Evolutionary conservation across 2,797 vertebrate species (phyloP).

Genomic region (Melanotaenia nigrans): DNA sequence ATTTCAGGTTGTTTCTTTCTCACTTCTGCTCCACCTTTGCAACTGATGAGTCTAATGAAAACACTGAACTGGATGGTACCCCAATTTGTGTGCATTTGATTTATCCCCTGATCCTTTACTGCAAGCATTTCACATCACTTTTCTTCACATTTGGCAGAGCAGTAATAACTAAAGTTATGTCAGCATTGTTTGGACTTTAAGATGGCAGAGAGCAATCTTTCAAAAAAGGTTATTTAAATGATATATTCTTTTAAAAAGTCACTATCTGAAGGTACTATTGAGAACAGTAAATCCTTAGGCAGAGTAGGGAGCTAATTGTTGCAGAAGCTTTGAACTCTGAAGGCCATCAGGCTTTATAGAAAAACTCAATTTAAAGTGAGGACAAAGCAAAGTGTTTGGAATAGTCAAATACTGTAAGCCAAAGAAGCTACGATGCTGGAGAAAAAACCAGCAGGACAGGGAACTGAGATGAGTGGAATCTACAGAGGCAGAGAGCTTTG

Average conservation of each 20-base stretch:
- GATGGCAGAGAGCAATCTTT: slow-evolving; percentile 7
- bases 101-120: slow-evolving; percentile 37
- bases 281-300: slow-evolving; percentile 34
- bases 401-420: slow-evolving; percentile 32
- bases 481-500: slow-evolving; percentile 50
- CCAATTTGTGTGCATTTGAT: slow-evolving; percentile 16
- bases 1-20: slow-evolving; percentile 9
- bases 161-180: slow-evolving; percentile 9
- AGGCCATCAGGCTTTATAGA: slow-evolving; percentile 49
- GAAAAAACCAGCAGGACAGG: slow-evolving; percentile 26
- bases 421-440: slow-evolving; percentile 25
- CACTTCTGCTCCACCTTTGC: not conserved
- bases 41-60: not conserved
- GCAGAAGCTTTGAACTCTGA: slow-evolving; percentile 50
- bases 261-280: slow-evolving; percentile 9
- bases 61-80: slow-evolving; percentile 12
- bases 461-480: slow-evolving; percentile 50
- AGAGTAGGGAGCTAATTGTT: slow-evolving; percentile 42
- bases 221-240: slow-evolving; percentile 8
- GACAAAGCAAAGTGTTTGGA: slow-evolving; percentile 39
- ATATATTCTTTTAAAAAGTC: slow-evolving; percentile 10
- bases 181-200: slow-evolving; percentile 26
- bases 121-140: slow-evolving; percentile 4
- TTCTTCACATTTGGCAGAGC: slow-evolving; percentile 22
- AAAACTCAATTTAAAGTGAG: slow-evolving; percentile 41